Percentiles rank a stretch among this genome's conserved stretches.
Conservation (phyloP, 2,113 vertebrate genomes). For the Onychostoma macrolepis region DNA sequence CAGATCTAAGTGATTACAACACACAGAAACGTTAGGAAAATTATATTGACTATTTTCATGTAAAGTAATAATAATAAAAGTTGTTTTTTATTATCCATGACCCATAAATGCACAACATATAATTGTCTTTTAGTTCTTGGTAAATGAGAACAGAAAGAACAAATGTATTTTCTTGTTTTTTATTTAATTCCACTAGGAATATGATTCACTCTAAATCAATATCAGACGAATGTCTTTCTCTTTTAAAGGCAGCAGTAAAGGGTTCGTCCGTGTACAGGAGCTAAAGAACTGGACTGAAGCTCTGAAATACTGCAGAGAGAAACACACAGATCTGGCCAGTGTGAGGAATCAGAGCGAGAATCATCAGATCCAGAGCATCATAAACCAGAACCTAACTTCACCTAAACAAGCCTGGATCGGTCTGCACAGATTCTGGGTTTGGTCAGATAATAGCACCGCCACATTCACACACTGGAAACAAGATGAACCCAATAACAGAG, state of each 20-base stretch:
- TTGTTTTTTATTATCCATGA: too few species aligned
- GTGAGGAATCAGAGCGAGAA: not conserved
- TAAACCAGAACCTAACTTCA: not conserved
- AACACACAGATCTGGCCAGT: not conserved
- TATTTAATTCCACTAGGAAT: too few species aligned
- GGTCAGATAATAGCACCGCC: constrained; percentile 18
- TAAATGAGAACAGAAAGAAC: not conserved
- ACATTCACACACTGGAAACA: not conserved
- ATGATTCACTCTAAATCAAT: not conserved
- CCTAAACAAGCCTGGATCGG: not conserved
- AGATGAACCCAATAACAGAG: accelerated
- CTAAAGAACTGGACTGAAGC: not conserved
- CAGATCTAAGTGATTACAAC: too few species aligned
- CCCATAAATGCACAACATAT: too few species aligned
- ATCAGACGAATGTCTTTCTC: not conserved
- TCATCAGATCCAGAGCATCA: accelerated
- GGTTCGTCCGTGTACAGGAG: accelerated
- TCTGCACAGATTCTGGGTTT: constrained; percentile 10
- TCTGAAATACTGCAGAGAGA: not conserved
- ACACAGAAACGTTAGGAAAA: too few species aligned
- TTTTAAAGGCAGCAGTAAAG: not conserved
- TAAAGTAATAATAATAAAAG: too few species aligned
- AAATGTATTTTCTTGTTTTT: too few species aligned
- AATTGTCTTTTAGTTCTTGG: not conserved
- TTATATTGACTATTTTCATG: too few species aligned